These are phyloP conservation scores for Lepisosteus osseus DNA, from an alignment of 2,113 vertebrate genomes.

Conservation along the genomic window DNA sequence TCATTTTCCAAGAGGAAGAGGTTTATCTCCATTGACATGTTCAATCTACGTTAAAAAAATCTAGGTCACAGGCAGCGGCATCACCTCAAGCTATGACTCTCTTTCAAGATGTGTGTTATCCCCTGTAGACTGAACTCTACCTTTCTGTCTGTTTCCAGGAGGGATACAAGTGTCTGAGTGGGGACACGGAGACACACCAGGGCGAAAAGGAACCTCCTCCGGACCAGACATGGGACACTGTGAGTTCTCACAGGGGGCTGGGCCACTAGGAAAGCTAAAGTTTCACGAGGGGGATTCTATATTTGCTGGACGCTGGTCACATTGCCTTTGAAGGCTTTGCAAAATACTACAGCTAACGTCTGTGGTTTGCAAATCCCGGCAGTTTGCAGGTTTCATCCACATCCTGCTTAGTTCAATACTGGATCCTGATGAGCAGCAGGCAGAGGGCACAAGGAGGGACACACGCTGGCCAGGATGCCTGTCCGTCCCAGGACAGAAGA, in stretches of 20 bases:
- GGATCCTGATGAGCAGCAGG: not conserved
- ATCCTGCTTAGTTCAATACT: too few species aligned
- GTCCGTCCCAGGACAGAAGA: not conserved
- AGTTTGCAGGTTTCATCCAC: too few species aligned
- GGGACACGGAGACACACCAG: constrained; percentile 22
- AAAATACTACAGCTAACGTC: too few species aligned
- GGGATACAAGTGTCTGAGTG: constrained; percentile 21
- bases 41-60: constrained; percentile 13
- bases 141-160: constrained; percentile 21
- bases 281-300: too few species aligned
- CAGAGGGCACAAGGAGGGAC: not conserved
- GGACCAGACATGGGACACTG: constrained; percentile 36
- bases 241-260: constrained; percentile 36
- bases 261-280: too few species aligned
- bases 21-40: not conserved
- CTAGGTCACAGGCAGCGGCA: not conserved
- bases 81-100: not conserved
- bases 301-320: too few species aligned
- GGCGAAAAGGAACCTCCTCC: constrained; percentile 24
- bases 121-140: not conserved
- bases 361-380: too few species aligned
- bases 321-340: too few species aligned
- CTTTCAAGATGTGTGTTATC: not conserved
- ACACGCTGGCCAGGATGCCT: not conserved
- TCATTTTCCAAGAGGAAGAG: constrained; percentile 1